Base-by-base conservation (phyloP, 2,113 vertebrate species). In the Phrynocephalus versicolor region DNA sequence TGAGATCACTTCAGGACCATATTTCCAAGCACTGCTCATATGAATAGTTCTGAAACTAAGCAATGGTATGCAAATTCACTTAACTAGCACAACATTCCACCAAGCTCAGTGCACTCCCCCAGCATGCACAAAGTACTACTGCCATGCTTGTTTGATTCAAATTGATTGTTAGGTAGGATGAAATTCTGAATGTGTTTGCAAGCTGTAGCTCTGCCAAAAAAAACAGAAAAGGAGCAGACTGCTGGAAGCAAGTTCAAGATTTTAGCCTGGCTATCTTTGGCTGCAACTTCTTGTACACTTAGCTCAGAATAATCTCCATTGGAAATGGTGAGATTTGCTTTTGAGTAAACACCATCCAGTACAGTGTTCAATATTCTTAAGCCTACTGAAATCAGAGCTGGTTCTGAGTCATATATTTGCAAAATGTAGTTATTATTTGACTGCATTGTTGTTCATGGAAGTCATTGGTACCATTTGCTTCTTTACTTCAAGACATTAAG, bases 391-490 rank as follows among this genome's bases (percentile, higher is more conserved):
- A 62, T 74, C 14, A 58, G 35, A 72, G 57, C 41, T 87, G 55
- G 85, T 89, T 92, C 87, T 89, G 85, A 83, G 89, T 69, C 64
- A 41, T 78, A 37, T 72, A 45, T 57, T 87, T 89, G 72, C 87
- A 74, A 72, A 39, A 23, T 37, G 15, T n/a, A 69, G 41, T 88
- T 87, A 41, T 87, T 73, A 67, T 79, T 91, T 90, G 73, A 39
- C 51, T 89, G 87, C 21, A 37, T 90, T 35, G 89, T 84, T 88
- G 4, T 18, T 58, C 64, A 80, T 88, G 82, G 70, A 79, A 85
- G 33, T 80, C 85, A 79, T 76, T 79, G 85, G 87, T 83, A 88
- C 79, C 89, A 60, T 14, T 64, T 85, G 70, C 39, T 90, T 91
- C 84, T 88, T n/a, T n/a, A n/a, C n/a, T n/a, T n/a, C n/a, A n/a